phyloP scores from a whole-genome alignment of 2,888 invertebrate species.

The Aphodius granarius region DNA sequence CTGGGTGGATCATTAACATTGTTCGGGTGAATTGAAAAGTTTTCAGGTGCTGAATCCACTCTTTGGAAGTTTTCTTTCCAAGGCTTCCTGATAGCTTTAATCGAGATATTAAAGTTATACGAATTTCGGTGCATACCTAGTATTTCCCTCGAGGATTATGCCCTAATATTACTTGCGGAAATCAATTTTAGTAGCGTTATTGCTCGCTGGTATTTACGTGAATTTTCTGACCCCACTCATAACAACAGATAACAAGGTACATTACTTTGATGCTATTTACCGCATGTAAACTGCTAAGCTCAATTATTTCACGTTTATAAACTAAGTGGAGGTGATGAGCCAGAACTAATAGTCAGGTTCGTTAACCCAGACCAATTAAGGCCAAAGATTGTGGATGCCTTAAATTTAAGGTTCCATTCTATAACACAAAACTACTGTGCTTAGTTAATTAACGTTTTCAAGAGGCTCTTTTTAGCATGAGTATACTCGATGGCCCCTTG shows the following conservation, averaged over 20 bases:
- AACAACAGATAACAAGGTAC: too few species aligned
- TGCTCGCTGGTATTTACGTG: too few species aligned
- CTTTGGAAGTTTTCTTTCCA: not conserved
- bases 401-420: not conserved
- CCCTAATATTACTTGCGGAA: not conserved
- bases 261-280: too few species aligned
- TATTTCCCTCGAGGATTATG: not conserved
- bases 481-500: not conserved
- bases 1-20: not conserved
- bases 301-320: not conserved
- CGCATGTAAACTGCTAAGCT: not conserved
- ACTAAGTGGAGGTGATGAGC: not conserved
- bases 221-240: too few species aligned
- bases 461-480: not conserved
- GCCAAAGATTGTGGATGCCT: not conserved
- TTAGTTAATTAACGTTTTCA: not conserved
- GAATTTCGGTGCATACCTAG: not conserved
- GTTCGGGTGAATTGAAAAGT: not conserved
- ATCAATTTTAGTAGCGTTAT: not conserved
- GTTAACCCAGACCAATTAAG: not conserved
- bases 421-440: not conserved
- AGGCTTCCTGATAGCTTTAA: not conserved
- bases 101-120: not conserved
- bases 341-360: not conserved
- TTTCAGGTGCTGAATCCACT: not conserved